These are phyloP conservation scores for Hydrotaea diabolus DNA, from an alignment of 2,888 invertebrate species.

Conservation along the genomic window DNA sequence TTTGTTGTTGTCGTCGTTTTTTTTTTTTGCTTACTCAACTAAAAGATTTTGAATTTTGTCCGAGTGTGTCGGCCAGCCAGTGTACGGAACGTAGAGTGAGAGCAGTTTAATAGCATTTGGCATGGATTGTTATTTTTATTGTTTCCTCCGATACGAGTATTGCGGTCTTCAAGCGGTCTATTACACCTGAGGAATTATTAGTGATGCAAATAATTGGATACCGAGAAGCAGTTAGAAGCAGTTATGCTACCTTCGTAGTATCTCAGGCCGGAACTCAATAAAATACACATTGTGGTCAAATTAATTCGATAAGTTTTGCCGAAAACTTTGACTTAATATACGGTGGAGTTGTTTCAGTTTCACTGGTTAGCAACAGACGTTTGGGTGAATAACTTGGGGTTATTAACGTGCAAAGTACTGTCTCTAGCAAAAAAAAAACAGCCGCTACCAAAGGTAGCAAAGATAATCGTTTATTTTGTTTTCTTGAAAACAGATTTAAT, in stretches of 20 bases:
- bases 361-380: no score
- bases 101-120: conserved; percentile 24
- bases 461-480: no score
- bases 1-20: background rate
- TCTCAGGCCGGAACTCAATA: background rate
- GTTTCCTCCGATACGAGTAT: conserved; percentile 1
- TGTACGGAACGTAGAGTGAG: background rate
- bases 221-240: background rate
- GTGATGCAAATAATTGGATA: conserved; percentile 22
- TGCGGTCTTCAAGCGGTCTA: background rate
- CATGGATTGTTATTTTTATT: conserved; percentile 19
- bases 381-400: no score
- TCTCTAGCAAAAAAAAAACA: no score
- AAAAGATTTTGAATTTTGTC: conserved; percentile 34
- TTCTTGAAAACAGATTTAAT: no score
- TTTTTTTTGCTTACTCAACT: conserved; percentile 41
- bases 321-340: background rate
- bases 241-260: background rate
- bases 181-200: conserved; percentile 26
- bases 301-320: background rate
- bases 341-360: no score
- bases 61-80: no score
- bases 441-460: no score
- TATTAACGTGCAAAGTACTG: no score
- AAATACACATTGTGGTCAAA: background rate